These are phyloP conservation scores for Drosophila rufa DNA, from an alignment of 1,140 invertebrate species.

Conservation along the genomic window DNA sequence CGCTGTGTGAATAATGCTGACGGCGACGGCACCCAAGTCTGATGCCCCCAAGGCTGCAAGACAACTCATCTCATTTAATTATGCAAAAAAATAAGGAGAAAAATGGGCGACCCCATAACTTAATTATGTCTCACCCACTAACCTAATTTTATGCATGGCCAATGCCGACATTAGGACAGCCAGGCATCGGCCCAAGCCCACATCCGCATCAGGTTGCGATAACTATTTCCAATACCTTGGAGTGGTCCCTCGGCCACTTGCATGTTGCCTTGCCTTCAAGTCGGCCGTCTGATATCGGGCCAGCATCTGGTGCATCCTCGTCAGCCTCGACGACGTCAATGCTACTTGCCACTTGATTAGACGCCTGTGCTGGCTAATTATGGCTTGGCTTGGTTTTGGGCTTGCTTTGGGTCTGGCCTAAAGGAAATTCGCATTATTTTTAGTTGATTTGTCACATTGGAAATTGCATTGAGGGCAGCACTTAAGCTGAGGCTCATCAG, in stretches of 20 bases:
- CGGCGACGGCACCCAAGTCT: slow-evolving; percentile 1
- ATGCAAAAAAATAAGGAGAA: slow-evolving; percentile 46
- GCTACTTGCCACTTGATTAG: slow-evolving; percentile 80
- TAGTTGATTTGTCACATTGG: slow-evolving; percentile 43
- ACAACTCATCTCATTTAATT: slow-evolving; percentile 64
- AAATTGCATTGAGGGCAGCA: not conserved
- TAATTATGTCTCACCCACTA: slow-evolving; percentile 82
- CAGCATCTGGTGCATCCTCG: slow-evolving; percentile 30
- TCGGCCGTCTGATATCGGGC: slow-evolving; percentile 54
- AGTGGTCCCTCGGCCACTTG: slow-evolving; percentile 48
- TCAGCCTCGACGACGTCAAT: slow-evolving; percentile 70
- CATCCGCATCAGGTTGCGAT: slow-evolving; percentile 55
- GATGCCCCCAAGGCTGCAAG: slow-evolving; percentile 43
- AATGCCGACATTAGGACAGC: slow-evolving; percentile 45
- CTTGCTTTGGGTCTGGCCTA: slow-evolving; percentile 3
- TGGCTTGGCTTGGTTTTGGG: slow-evolving; percentile 18
- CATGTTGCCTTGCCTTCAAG: slow-evolving; percentile 64
- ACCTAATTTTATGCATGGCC: slow-evolving; percentile 70
- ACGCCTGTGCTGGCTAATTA: slow-evolving; percentile 62
- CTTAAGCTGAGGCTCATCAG: not conserved
- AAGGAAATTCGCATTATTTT: slow-evolving; percentile 64
- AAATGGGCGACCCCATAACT: slow-evolving; percentile 68
- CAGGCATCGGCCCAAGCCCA: not conserved
- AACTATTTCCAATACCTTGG: slow-evolving; percentile 48
- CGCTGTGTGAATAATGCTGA: slow-evolving; percentile 27